These are phyloP conservation scores for Glossosoma conforme DNA, from an alignment of 1,140 invertebrate genomes.

Conservation along the genomic window DNA sequence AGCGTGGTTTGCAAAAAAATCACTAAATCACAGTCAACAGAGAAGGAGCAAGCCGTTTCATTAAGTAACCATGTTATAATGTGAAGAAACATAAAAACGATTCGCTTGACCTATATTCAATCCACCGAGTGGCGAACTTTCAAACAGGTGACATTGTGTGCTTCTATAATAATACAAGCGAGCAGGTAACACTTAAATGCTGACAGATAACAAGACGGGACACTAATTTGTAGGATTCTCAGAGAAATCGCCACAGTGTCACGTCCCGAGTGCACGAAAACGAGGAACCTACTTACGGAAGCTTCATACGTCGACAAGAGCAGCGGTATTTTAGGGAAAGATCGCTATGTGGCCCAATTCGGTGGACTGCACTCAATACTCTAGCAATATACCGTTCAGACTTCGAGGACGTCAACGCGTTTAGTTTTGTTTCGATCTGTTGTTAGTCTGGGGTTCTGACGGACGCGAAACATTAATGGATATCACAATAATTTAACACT, in stretches of 20 bases:
- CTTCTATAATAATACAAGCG: conserved; percentile 13
- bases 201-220: conserved; percentile 1
- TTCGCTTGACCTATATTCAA: conserved; percentile 25
- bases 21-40: too few relatives aligned
- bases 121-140: conserved; percentile 24
- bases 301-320: conserved; percentile 52
- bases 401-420: conserved; percentile 7
- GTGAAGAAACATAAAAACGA: too few relatives aligned
- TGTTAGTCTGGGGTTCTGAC: too few relatives aligned
- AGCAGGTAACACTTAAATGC: conserved; percentile 18
- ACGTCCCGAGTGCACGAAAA: conserved; percentile 1
- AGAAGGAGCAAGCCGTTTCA: too few relatives aligned
- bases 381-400: conserved; percentile 34
- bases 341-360: conserved; percentile 55
- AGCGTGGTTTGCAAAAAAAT: too few relatives aligned
- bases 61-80: too few relatives aligned
- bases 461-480: conserved; percentile 5
- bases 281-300: conserved; percentile 34
- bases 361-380: conserved; percentile 50
- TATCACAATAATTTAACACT: conserved; percentile 21
- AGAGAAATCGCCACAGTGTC: neutral
- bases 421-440: too few relatives aligned
- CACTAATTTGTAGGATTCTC: conserved; percentile 3
- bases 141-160: conserved; percentile 26
- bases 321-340: conserved; percentile 54